These are phyloP conservation scores for Lampris incognitus DNA, from an alignment of 2,113 vertebrate genomes.

Conservation along the genomic window DNA sequence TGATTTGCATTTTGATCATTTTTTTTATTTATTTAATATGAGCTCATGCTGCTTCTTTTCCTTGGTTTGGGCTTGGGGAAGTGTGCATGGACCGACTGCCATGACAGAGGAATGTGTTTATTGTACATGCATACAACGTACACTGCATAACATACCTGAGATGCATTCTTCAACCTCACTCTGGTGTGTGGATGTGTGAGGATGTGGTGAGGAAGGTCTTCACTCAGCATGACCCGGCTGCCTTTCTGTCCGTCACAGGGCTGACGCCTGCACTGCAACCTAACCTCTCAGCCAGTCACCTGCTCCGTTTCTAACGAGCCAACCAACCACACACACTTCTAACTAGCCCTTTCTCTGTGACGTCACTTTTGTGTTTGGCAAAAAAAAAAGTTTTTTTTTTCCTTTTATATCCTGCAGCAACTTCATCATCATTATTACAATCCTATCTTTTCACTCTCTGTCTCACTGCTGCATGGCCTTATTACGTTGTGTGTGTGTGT, in stretches of 20 bases:
- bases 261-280: conserved; percentile 48
- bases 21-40: conserved; percentile 69
- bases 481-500: conserved; percentile 23
- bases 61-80: conserved; percentile 69
- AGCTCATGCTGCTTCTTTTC: conserved; percentile 81
- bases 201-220: conserved; percentile 45
- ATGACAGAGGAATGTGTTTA: conserved; percentile 78
- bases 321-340: conserved; percentile 61
- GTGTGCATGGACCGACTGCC: conserved; percentile 73
- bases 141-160: conserved; percentile 61
- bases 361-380: conserved; percentile 67
- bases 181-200: conserved; percentile 41
- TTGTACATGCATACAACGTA: conserved; percentile 65
- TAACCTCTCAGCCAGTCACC: conserved; percentile 55
- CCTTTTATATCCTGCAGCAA: conserved; percentile 56
- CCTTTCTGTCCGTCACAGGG: conserved; percentile 56
- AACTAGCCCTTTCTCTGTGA: conserved; percentile 58
- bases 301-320: conserved; percentile 55
- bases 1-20: conserved; percentile 65
- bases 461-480: conserved; percentile 60
- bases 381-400: conserved; percentile 43
- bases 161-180: conserved; percentile 55
- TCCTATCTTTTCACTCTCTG: conserved; percentile 28
- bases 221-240: conserved; percentile 72
- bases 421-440: conserved; percentile 41